phyloP scores from a whole-genome alignment of 2,888 invertebrate species.

The Tyria jacobaeae region DNA sequence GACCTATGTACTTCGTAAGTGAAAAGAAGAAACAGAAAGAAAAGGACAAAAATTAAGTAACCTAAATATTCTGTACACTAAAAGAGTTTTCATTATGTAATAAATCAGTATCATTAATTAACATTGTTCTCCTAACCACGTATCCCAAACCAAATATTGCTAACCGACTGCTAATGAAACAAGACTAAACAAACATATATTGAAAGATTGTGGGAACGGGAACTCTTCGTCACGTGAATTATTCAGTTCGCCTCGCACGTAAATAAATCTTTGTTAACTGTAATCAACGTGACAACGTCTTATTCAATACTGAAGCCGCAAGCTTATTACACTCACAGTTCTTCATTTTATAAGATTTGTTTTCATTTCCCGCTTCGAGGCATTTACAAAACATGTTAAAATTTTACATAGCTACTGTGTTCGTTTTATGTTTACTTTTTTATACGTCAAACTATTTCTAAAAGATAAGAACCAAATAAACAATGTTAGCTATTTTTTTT shows the following conservation, averaged over 20 bases:
- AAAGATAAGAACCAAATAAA: too few species aligned
- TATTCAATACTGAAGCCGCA: neutral
- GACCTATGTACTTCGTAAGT: too few species aligned
- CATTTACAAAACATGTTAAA: neutral
- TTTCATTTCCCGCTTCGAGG: neutral
- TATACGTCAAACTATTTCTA: too few species aligned
- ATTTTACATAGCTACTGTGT: too few species aligned
- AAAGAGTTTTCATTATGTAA: neutral
- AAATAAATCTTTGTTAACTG: slow-evolving; percentile 30
- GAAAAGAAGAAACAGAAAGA: too few species aligned
- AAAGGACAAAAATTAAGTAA: too few species aligned
- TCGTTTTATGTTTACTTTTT: too few species aligned
- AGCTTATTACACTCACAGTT: neutral
- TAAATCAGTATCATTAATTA: neutral
- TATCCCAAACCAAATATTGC: neutral
- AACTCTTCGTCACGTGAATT: slow-evolving; percentile 27
- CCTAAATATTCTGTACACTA: neutral
- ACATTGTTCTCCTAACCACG: neutral
- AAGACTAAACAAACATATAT: slow-evolving; percentile 7
- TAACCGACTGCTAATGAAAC: slow-evolving; percentile 9
- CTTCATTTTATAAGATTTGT: neutral
- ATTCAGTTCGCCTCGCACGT: slow-evolving; percentile 32
- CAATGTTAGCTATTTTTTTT: too few species aligned
- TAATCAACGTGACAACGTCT: slow-evolving; percentile 7
- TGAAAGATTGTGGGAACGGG: neutral